Evolutionary conservation across 2,113 vertebrate species (phyloP).

Genomic region (Circaetus cinerascens): DNA sequence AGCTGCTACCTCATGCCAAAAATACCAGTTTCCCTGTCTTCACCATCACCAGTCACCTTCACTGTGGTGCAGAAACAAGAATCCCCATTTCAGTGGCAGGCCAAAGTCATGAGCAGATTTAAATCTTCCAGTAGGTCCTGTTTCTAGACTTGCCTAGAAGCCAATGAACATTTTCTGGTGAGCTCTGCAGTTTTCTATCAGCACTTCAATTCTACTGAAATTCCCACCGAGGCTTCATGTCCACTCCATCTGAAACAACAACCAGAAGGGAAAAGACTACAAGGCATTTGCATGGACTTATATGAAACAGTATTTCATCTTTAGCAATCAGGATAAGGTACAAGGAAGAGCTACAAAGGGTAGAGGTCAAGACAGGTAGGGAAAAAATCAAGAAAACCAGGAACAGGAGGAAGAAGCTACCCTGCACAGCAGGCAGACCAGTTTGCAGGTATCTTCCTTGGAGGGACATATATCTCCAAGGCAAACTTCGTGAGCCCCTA

Average conservation of each 20-base stretch:
- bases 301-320: not conserved
- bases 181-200: not conserved
- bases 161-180: not conserved
- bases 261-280: not conserved
- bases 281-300: not conserved
- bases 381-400: not conserved
- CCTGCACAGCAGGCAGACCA: not conserved
- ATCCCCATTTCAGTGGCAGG: not conserved
- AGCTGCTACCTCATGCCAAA: not conserved
- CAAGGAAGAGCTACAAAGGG: not conserved
- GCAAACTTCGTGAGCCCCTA: not conserved
- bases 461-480: not conserved
- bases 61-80: not conserved
- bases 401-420: not conserved
- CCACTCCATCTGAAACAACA: not conserved
- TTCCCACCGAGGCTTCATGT: not conserved
- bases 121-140: not conserved
- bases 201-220: not conserved
- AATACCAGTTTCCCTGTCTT: not conserved
- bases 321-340: not conserved
- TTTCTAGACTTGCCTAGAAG: not conserved
- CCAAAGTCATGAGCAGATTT: not conserved
- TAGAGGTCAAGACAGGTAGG: not conserved
- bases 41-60: not conserved
- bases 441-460: not conserved